Base-by-base conservation (phyloP, 2,113 vertebrate genomes). In the Heterochromis multidens region DNA sequence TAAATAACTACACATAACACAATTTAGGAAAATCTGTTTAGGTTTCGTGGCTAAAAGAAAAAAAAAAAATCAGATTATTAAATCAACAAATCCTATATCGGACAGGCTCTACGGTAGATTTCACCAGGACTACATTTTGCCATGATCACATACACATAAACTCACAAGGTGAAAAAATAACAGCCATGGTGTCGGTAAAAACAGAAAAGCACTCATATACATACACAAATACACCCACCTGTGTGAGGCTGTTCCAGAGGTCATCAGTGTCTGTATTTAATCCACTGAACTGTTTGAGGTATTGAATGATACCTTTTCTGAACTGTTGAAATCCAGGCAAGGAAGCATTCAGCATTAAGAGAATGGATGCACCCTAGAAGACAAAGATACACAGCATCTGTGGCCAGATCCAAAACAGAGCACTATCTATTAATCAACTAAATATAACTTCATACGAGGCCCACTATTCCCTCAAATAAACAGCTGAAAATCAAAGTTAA, bases 171-270 rank as follows among this genome's bases (percentile, higher is more conserved):
- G 67, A 21, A 49, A 72, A 74, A 52, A 74, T 74, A 74, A 29
- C 43, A 74, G 17, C 25, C 43, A 52, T 43, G 21, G 43, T 31
- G 67, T 29, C 17, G 52, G 43, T 29, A 29, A 65, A 62, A 17
- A 33, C 13, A 79, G 10, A 29, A 81, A 60, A 12, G 49, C 25
- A 57, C 16, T 46, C 7, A 82, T 43, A 77, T 11, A 76, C 59
- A 79, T 27, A 29, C 27, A 37, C 23, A 25, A 23, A 31, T 40
- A 80, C 40, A 74, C 86, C 77, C 90, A 99, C 98, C 97, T 96
- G 92, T 81, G 97, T 97, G 83, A 99, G 96, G 91, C 96, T 97
- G 90, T 97, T 97, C 99, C 99, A 99, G 14, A 99, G 93, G 82
- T 97, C 95, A 59, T 97, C 94, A 5, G 95, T 99, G 72, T 89